Evolutionary conservation across 2,113 vertebrate genomes (phyloP).

Genomic region (Paedocypris sp.): DNA sequence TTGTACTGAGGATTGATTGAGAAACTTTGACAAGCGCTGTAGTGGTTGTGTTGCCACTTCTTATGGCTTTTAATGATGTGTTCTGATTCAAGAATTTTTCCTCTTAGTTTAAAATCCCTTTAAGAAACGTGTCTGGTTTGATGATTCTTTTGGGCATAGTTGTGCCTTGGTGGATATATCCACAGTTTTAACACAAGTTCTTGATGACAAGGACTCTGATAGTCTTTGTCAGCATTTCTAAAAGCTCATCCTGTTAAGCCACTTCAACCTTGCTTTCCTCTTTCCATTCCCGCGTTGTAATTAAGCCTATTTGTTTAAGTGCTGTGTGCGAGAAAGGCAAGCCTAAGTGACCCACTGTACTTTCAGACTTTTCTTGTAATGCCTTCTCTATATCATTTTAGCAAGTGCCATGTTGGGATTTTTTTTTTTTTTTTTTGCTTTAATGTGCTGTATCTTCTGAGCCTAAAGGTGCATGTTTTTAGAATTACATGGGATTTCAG

Average conservation of each 20-base stretch:
- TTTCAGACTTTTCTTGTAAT: neutral
- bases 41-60: neutral
- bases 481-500: too few species aligned
- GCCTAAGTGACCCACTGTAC: neutral
- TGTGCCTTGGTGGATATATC: too few species aligned
- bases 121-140: too few species aligned
- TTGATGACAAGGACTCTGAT: neutral
- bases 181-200: neutral
- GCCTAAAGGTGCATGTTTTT: too few species aligned
- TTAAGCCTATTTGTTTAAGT: constrained; percentile 10
- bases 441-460: too few species aligned
- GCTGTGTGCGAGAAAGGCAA: neutral
- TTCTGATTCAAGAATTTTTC: too few species aligned
- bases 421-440: too few species aligned
- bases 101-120: too few species aligned
- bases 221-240: constrained; percentile 3
- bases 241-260: constrained; percentile 1
- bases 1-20: neutral
- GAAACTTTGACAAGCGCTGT: neutral
- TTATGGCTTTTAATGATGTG: too few species aligned
- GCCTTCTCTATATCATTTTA: too few species aligned
- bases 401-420: too few species aligned
- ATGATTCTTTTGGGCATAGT: too few species aligned
- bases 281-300: neutral
- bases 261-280: neutral